Percentiles rank a stretch among this genome's conserved stretches.
These are phyloP conservation scores for Erythrocebus patas DNA, from an alignment of 2,113 vertebrate genomes.

Conservation along the genomic window DNA sequence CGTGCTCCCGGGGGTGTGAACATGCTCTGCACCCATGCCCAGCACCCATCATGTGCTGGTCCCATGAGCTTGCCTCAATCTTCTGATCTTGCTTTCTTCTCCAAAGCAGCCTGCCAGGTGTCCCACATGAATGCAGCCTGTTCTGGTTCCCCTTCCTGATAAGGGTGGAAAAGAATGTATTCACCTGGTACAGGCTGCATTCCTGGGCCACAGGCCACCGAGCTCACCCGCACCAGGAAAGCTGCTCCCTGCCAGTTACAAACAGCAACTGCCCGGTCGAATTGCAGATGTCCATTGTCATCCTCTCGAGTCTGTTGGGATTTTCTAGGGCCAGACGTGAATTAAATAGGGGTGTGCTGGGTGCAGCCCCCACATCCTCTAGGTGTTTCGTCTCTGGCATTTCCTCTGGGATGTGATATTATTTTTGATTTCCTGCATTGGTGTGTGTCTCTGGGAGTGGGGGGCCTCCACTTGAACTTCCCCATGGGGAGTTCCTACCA, in stretches of 20 bases:
- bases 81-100: background rate
- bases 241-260: background rate
- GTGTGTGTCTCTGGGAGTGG: background rate
- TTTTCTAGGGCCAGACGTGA: background rate
- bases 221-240: no score
- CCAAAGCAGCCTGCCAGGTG: background rate
- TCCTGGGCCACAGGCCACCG: background rate
- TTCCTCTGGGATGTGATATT: background rate
- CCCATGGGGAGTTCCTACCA: background rate
- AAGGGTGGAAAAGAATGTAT: background rate
- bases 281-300: background rate
- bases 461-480: background rate
- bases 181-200: background rate
- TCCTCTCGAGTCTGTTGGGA: fast-evolving
- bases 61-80: background rate
- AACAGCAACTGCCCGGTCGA: no score
- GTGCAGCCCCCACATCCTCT: background rate
- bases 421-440: background rate
- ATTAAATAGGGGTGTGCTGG: background rate
- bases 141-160: no score
- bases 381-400: background rate
- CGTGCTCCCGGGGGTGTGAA: background rate
- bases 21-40: background rate
- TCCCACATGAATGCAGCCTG: background rate
- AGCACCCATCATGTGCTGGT: background rate